These are phyloP conservation scores for Elephantulus edwardii DNA, from an alignment of 2,113 vertebrate species.

Conservation along the genomic window DNA sequence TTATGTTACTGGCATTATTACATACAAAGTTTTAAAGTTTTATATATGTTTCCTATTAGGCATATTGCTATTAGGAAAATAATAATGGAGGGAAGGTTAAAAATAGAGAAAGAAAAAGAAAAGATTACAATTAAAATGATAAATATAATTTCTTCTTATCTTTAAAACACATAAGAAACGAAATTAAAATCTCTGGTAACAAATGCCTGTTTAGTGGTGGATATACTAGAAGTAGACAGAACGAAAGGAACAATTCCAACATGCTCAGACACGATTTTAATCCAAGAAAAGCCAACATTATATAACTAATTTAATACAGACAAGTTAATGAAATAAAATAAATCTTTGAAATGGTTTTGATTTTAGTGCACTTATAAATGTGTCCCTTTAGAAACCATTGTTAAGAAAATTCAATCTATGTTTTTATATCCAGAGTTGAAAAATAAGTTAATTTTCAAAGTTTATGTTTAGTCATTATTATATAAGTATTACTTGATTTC, in stretches of 20 bases:
- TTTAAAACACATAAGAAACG: neutral
- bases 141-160: neutral
- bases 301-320: neutral
- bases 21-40: neutral
- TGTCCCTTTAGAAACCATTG: neutral
- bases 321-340: neutral
- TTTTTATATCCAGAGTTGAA: neutral
- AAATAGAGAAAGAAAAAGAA: neutral
- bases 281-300: neutral
- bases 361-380: neutral
- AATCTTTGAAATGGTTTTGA: neutral
- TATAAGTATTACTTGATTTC: neutral
- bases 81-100: neutral
- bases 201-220: neutral
- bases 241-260: neutral
- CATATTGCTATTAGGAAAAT: neutral
- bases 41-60: neutral
- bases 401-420: neutral
- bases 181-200: neutral
- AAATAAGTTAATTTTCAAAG: neutral
- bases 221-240: fast-evolving
- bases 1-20: neutral
- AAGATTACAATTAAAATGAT: neutral
- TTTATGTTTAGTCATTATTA: neutral
- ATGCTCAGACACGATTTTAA: fast-evolving